Evolutionary conservation across 2,888 invertebrate genomes (phyloP), one percentile per base, ranked within the genome.

Genomic region (Nephrotoma appendiculata): DNA sequence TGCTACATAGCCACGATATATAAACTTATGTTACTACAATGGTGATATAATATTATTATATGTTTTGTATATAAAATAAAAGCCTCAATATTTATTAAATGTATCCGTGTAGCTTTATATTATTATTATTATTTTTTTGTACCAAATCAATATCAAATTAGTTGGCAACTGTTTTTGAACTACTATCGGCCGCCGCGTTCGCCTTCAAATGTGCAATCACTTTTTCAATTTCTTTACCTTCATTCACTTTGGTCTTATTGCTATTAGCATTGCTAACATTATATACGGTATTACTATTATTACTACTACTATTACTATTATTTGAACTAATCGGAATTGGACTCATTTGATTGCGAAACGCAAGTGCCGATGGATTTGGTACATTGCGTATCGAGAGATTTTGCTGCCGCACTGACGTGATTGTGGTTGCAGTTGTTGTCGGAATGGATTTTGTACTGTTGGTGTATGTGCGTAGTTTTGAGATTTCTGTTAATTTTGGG

Each of bases 331-430:
- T n/a, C 15, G 42, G 19, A 44, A 45, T 85, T 41, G 52, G 52
- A 71, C 48, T 87, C 71, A 42, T 85, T 86, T 92, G 92, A 89
- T 94, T 93, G 87, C 94, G 92, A 88, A 93, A 92, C 71, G 94
- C 92, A 88, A 94, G 88, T 7, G 93, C 92, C 86, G 94, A 94
- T 5, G 94, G 94, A 90, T 94, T 94, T 5, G 94, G 94, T 88
- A 94, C 94, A 88, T 93, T 94, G 83, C 94, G 91, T 42, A 94
- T 93, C 41, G 93, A 93, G 87, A 94, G 94, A 89, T 94, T 94
- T 88, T 92, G 92, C 15, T 91, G 92, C 12, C 89, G 92, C 91
- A 89, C 89, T 19, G 91, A 89, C 9, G 89, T 88, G 15, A 44
- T 52, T 12, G 86, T 15, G 7, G 48, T 71, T 19, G 83, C 57